Evolutionary conservation across 2,113 vertebrate genomes (phyloP), one percentile per base, ranked within the genome.

Genomic region (Atherinomorus stipes): DNA sequence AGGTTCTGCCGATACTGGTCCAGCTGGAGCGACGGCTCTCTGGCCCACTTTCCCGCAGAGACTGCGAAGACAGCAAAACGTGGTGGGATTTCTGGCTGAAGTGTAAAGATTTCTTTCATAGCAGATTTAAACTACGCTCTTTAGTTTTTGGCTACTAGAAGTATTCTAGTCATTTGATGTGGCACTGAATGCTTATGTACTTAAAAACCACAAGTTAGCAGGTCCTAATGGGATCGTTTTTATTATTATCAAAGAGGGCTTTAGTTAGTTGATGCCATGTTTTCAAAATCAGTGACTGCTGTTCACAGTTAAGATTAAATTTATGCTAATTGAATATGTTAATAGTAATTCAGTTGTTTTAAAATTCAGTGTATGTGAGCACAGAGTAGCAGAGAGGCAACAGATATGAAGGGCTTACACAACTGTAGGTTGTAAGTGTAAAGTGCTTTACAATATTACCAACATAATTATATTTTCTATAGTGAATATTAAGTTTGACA

Each of bases 11-110:
- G 50, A 97, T 93, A 87, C 97, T 98, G 83, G 96, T 96, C 97
- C 98, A 98, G 90, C 98, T 99, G 0, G 97, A 98, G 59, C 97
- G 96, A 0, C 97, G 95, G 90, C 97, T 98, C 83, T 95, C 95
- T 85, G 95, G 94, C 58, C 90, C 88, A 6, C 94, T 95, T 86
- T 90, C 90, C 90, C 88, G 88, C 2, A 81, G 57, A 50, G 76
- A 83, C 89, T 92, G 83, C 4, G 61, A 68, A 13, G 49, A 67
- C 25, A 83, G 16, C 1, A n/a, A 44, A n/a, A 19, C 19, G 2
- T 13, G 7, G 25, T 44, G 70, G 38, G 2, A 65, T 60, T 62
- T 54, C 9, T 44, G 22, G 53, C 57, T 16, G 21, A 34, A 31
- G 37, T 52, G 49, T 44, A 18, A 25, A 71, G 51, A 75, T 50